Evolutionary conservation across 30 jellyfish, hydroid and myxozoan genomes (phyloP).

Genomic region (Turritopsis rubra): DNA sequence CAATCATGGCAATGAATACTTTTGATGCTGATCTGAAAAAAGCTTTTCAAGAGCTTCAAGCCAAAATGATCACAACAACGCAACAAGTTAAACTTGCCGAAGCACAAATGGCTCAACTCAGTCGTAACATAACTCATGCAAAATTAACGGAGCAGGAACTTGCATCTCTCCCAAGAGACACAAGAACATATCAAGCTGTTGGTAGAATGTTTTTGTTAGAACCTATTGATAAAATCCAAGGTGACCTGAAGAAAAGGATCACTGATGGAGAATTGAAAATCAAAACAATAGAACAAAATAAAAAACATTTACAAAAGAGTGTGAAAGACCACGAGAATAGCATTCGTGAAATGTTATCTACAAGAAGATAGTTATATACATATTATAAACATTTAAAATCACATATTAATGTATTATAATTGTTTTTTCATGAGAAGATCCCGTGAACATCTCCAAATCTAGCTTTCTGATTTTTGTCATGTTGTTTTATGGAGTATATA

Average conservation of each 20-base stretch:
- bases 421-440: neutral
- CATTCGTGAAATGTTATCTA: constrained; percentile 86
- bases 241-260: constrained; percentile 34
- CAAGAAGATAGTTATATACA: constrained; percentile 7
- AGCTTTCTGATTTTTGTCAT: neutral
- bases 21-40: constrained; percentile 77
- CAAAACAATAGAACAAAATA: constrained; percentile 77
- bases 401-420: neutral
- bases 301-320: constrained; percentile 77
- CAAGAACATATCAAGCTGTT: constrained; percentile 67
- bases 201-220: constrained; percentile 91
- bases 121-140: constrained; percentile 81
- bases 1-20: constrained; percentile 21
- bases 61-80: constrained; percentile 60
- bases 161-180: constrained; percentile 45
- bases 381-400: neutral
- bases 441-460: neutral
- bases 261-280: constrained; percentile 75
- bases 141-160: constrained; percentile 73
- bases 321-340: constrained; percentile 97
- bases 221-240: constrained; percentile 52
- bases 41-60: constrained; percentile 93
- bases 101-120: constrained; percentile 72
- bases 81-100: constrained; percentile 93
- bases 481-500: neutral